Evolutionary conservation across 2,113 vertebrate species (phyloP).

Genomic region (Rhodinocichla rosea): DNA sequence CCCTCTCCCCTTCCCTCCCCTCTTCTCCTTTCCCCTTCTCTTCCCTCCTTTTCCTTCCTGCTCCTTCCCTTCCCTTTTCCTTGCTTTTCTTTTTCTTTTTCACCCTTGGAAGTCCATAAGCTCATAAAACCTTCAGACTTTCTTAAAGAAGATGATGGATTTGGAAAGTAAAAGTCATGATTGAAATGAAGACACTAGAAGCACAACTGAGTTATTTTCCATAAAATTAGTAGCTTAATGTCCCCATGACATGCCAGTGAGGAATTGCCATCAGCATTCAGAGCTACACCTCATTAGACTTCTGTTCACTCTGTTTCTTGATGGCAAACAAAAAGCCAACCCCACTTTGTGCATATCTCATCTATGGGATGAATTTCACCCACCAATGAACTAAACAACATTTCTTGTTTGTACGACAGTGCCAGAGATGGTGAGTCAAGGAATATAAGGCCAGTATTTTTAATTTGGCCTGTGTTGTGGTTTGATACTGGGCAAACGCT

Average conservation of each 20-base stretch:
- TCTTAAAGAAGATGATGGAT: neutral
- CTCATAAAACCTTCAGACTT: neutral
- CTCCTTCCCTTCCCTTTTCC: neutral
- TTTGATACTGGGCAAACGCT: neutral
- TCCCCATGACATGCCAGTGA: neutral
- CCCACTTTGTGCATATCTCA: neutral
- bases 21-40: neutral
- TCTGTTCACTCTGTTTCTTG: neutral
- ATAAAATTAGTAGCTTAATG: neutral
- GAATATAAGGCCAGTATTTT: neutral
- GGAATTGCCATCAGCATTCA: neutral
- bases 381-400: neutral
- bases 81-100: neutral
- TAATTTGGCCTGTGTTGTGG: neutral
- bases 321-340: neutral
- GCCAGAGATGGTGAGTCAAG: neutral
- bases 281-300: neutral
- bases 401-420: neutral
- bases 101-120: neutral
- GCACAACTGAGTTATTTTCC: neutral
- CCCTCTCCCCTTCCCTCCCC: too few relatives aligned
- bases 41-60: too few relatives aligned
- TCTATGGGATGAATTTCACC: neutral
- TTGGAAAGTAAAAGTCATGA: neutral
- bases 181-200: neutral